Evolutionary conservation across 1,140 invertebrate species (phyloP), one percentile per base, ranked within the genome.

Genomic region (Lordiphosa stackelbergi): DNA sequence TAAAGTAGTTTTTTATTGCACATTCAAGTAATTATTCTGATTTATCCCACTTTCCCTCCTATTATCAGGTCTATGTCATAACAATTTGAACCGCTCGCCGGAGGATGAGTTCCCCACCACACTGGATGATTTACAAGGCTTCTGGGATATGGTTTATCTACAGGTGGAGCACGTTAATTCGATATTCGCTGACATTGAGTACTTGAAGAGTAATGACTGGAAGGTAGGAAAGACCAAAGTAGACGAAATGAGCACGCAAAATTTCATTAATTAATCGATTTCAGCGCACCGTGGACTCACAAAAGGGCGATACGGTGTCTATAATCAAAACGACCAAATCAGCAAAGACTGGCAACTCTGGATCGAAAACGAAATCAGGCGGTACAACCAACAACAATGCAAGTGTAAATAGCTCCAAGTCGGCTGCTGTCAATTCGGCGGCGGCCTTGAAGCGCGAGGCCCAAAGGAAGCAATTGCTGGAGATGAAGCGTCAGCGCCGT

Each of bases 121-220:
- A 4, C 89, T 61, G 1, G 93, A 95, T 72, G 97, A 98, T 88
- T 89, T 98, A 51, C 95, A 94, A 73, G 97, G 97, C 11, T 98
- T 98, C 89, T 98, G 97, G 97, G 97, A 98, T 88, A 97, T 98
- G 95, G 95, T 98, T 5, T 92, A 93, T 87, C 90, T 98, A 41
- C 97, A 98, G 88, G 92, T 97, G 5, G 91, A 93, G 31, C 93
- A 95, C 88, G 90, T 96, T 11, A 73, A 96, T 84, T 90, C 92
- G 5, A 89, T 95, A 54, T 97, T 96, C 87, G 89, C 92, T 5
- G 94, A 96, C 56, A 91, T 98, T 40, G 91, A 94, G 16, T 77
- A 83, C 11, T 88, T 95, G 13, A 92, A 90, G 78, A 89, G 88
- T 16, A 95, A 93, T 63, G 90, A 92, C 38, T 97, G 95, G 95